These are phyloP conservation scores for Stegodyphus dumicola DNA, from an alignment of 1,140 invertebrate species.

Conservation along the genomic window DNA sequence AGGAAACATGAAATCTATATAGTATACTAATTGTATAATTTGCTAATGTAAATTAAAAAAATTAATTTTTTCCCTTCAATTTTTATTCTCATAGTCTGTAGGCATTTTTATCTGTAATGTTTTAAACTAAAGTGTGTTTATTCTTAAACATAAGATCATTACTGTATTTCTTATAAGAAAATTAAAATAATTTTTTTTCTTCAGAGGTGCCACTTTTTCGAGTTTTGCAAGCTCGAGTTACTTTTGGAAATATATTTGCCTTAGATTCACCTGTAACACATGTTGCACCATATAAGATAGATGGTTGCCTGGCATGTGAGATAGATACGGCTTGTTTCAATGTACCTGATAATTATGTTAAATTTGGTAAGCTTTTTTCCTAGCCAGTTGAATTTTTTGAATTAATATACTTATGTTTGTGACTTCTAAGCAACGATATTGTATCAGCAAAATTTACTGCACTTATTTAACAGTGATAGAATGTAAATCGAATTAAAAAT, in stretches of 20 bases:
- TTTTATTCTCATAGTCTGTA: not conserved
- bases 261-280: conserved; percentile 80
- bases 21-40: too few species aligned
- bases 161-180: too few species aligned
- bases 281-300: conserved; percentile 79
- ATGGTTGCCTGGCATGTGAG: conserved; percentile 67
- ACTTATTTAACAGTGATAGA: too few species aligned
- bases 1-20: too few species aligned
- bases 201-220: conserved; percentile 97
- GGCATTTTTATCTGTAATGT: not conserved
- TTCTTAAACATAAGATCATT: too few species aligned
- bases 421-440: too few species aligned
- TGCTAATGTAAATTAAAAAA: not conserved
- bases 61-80: not conserved
- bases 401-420: too few species aligned
- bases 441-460: too few species aligned
- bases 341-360: conserved; percentile 78
- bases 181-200: conserved; percentile 6
- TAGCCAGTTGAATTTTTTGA: too few species aligned
- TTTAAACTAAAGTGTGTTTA: too few species aligned
- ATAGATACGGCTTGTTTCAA: conserved; percentile 84
- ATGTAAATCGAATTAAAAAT: too few species aligned
- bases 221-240: conserved; percentile 94
- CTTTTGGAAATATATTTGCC: conserved; percentile 96
- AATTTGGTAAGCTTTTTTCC: conserved; percentile 68